Conservation (phyloP, 2,797 vertebrate species). For the Microctenopoma steveboyesi region DNA sequence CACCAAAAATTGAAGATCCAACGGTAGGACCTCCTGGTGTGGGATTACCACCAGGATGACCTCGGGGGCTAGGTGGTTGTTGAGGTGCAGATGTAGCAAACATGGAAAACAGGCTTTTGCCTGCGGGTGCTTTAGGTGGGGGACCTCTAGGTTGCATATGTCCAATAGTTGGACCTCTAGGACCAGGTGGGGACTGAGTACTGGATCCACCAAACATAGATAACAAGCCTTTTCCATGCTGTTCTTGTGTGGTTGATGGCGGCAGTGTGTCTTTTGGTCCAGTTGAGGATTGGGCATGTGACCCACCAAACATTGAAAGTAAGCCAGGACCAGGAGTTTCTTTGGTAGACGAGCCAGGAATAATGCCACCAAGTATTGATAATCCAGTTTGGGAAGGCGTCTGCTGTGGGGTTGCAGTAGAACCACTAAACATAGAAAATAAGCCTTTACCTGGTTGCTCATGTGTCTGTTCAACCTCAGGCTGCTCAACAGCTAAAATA, state of each 20-base stretch:
- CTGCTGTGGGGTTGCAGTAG: conserved; percentile 56
- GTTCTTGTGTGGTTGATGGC: conserved; percentile 64
- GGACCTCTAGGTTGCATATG: conserved; percentile 57
- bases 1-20: conserved; percentile 74
- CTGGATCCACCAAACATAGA: conserved; percentile 79
- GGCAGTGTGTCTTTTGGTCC: conserved; percentile 55
- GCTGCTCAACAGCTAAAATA: conserved; percentile 43
- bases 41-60: conserved; percentile 34
- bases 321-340: conserved; percentile 81
- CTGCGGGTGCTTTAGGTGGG: conserved; percentile 72
- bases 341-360: conserved; percentile 80
- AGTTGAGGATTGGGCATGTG: conserved; percentile 64
- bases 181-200: conserved; percentile 61
- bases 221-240: conserved; percentile 77
- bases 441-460: conserved; percentile 74
- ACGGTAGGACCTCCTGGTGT: conserved; percentile 54
- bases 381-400: conserved; percentile 66
- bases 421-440: conserved; percentile 77
- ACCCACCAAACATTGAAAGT: conserved; percentile 89
- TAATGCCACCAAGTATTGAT: conserved; percentile 81
- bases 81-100: conserved; percentile 76
- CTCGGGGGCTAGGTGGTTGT: conserved; percentile 64
- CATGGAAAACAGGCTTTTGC: conserved; percentile 83
- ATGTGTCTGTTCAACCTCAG: conserved; percentile 63
- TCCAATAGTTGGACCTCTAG: conserved; percentile 57